Evolutionary conservation across 1,140 invertebrate species (phyloP).

Genomic region (Pristionchus pacificus): DNA sequence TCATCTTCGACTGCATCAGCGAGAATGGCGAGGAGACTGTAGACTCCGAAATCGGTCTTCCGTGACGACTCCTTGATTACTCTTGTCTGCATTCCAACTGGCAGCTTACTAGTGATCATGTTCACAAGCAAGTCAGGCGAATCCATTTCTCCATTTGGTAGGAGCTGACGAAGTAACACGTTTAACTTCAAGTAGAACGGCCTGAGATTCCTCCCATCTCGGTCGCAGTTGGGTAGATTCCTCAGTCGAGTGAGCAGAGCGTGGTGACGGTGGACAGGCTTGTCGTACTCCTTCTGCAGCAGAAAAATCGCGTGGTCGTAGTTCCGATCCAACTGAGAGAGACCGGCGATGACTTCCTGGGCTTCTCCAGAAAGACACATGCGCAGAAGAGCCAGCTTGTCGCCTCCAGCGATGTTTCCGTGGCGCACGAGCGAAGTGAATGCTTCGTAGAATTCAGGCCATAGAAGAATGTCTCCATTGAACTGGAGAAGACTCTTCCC

Average conservation of each 20-base stretch:
- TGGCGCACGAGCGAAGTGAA: background rate
- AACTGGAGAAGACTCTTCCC: background rate
- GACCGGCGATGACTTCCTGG: background rate
- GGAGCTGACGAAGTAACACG: background rate
- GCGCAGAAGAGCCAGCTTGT: background rate
- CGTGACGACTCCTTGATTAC: background rate
- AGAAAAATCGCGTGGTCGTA: background rate
- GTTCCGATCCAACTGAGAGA: background rate
- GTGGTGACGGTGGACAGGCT: background rate
- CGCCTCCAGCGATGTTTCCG: background rate
- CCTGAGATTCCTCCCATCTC: background rate
- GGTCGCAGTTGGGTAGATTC: background rate
- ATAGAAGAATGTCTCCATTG: background rate
- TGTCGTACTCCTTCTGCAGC: background rate
- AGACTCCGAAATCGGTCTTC: background rate
- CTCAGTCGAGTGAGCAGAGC: background rate
- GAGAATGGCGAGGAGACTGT: background rate
- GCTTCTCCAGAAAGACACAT: background rate
- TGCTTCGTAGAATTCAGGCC: background rate
- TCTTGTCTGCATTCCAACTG: background rate
- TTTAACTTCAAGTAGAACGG: background rate
- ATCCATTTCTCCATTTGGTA: background rate
- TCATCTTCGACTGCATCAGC: background rate
- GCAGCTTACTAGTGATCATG: background rate
- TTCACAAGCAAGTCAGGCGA: background rate